phyloP scores from a whole-genome alignment of 2,888 invertebrate genomes.

The Saturnia pavonia region DNA sequence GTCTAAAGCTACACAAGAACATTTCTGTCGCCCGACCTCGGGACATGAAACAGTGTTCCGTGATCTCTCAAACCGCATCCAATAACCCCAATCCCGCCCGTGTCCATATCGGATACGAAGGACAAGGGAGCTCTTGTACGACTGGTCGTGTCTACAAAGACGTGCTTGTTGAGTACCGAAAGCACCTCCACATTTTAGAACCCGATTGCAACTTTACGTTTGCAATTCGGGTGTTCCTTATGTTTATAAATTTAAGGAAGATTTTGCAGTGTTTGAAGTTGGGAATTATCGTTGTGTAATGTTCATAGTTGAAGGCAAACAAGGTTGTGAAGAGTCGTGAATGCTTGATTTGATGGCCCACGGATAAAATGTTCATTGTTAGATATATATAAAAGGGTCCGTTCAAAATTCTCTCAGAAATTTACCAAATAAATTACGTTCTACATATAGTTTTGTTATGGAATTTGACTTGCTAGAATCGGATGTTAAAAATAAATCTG shows the following conservation, averaged over 20 bases:
- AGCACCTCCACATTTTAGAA: constrained; percentile 75
- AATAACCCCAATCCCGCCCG: constrained; percentile 39
- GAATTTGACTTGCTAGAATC: background rate
- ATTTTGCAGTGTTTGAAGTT: constrained; percentile 47
- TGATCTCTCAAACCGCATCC: constrained; percentile 41
- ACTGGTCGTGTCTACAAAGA: constrained; percentile 71
- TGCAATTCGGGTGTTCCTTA: constrained; percentile 52
- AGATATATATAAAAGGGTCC: constrained; percentile 35
- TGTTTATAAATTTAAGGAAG: constrained; percentile 44
- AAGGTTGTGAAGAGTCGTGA: constrained; percentile 68
- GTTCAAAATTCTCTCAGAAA: constrained; percentile 26
- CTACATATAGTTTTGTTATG: background rate
- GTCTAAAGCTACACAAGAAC: constrained; percentile 66
- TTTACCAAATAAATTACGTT: constrained; percentile 5
- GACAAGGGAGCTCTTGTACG: constrained; percentile 54
- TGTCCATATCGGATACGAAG: constrained; percentile 38
- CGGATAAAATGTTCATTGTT: constrained; percentile 52
- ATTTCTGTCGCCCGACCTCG: constrained; percentile 75
- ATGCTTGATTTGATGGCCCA: constrained; percentile 64
- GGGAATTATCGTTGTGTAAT: constrained; percentile 39
- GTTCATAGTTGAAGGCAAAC: constrained; percentile 73
- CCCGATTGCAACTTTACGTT: constrained; percentile 55
- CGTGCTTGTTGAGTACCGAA: constrained; percentile 69
- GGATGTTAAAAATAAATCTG: background rate
- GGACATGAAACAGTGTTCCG: constrained; percentile 49